These are phyloP conservation scores for Drosophila sechellia DNA, from an alignment of 1,140 invertebrate species.

Conservation along the genomic window DNA sequence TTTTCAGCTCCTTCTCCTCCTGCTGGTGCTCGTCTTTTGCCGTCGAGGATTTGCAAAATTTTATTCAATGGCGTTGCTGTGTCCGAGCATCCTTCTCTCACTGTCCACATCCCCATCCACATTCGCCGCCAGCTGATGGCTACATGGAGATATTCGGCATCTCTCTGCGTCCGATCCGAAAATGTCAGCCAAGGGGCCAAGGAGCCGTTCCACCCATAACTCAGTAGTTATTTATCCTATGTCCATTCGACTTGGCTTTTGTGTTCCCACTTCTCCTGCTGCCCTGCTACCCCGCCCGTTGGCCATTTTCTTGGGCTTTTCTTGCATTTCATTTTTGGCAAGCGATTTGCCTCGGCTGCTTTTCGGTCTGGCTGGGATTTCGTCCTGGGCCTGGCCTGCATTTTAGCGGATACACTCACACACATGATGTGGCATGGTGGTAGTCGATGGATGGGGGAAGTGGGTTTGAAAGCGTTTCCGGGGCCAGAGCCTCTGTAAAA, in stretches of 20 bases:
- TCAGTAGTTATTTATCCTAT: slow-evolving; percentile 81
- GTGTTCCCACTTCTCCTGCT: slow-evolving; percentile 45
- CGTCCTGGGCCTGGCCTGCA: slow-evolving; percentile 62
- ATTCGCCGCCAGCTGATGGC: slow-evolving; percentile 63
- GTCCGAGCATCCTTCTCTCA: slow-evolving; percentile 6
- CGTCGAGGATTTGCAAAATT: slow-evolving; percentile 76
- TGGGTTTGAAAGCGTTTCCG: slow-evolving; percentile 14
- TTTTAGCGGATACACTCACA: slow-evolving; percentile 53
- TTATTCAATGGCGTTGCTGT: slow-evolving; percentile 63
- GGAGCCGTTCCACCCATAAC: slow-evolving; percentile 68
- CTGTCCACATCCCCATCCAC: slow-evolving; percentile 14
- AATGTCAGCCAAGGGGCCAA: slow-evolving; percentile 37
- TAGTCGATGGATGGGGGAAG: neutral
- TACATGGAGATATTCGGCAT: slow-evolving; percentile 77
- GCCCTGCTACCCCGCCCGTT: slow-evolving; percentile 14
- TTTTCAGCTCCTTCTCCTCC: slow-evolving; percentile 12
- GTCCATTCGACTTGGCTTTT: slow-evolving; percentile 74
- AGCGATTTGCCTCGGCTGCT: slow-evolving; percentile 56
- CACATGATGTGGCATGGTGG: slow-evolving; percentile 2
- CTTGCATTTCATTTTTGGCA: slow-evolving; percentile 52
- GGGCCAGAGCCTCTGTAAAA: slow-evolving; percentile 64
- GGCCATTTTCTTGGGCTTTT: slow-evolving; percentile 44
- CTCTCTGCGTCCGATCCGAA: slow-evolving; percentile 47
- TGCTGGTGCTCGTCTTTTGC: slow-evolving; percentile 70
- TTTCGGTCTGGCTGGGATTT: slow-evolving; percentile 10